Percentiles rank a stretch among this genome's conserved stretches.
These are phyloP conservation scores for Protophormia terraenovae DNA, from an alignment of 2,888 invertebrate genomes.

Conservation along the genomic window DNA sequence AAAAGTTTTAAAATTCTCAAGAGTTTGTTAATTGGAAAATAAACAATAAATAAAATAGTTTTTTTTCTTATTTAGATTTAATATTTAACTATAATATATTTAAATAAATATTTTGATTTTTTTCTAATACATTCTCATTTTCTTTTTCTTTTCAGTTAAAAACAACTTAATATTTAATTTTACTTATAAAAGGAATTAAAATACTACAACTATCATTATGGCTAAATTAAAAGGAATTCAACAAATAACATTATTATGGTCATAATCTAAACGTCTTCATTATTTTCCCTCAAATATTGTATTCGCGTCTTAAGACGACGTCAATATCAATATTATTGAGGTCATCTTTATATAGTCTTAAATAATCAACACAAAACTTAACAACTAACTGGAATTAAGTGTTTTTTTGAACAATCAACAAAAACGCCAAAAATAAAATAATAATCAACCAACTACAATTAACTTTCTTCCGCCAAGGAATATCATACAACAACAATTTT, in stretches of 20 bases:
- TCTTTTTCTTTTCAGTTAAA: constrained; percentile 15
- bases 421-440: too few species aligned
- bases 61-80: too few species aligned
- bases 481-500: background rate
- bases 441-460: background rate
- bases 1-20: too few species aligned
- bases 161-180: background rate
- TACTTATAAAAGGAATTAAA: background rate
- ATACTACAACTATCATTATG: constrained; percentile 1
- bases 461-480: background rate
- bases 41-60: too few species aligned
- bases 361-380: constrained; percentile 30
- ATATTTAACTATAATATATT: too few species aligned
- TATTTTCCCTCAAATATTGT: too few species aligned
- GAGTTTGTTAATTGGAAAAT: too few species aligned
- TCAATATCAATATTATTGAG: constrained; percentile 31
- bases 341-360: constrained; percentile 35
- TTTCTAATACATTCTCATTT: background rate
- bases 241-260: background rate
- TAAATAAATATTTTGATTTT: constrained; percentile 1
- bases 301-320: too few species aligned
- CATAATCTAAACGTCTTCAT: background rate
- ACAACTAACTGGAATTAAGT: constrained; percentile 32
- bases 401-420: constrained; percentile 7
- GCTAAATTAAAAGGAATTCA: constrained; percentile 22